These are phyloP conservation scores for Sander vitreus DNA, from an alignment of 2,113 vertebrate genomes.

Conservation along the genomic window DNA sequence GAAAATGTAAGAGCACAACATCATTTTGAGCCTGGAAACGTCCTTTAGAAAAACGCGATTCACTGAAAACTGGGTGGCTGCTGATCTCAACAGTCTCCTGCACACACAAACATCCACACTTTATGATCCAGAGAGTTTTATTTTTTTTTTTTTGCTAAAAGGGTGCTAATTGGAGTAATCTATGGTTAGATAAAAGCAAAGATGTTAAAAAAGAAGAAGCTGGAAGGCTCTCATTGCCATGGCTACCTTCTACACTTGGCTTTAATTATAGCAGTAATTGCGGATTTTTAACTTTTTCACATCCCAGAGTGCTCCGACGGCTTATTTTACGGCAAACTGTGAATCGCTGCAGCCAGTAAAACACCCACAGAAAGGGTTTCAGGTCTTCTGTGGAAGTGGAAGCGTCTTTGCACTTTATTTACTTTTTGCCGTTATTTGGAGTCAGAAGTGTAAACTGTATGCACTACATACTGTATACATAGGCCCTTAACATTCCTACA, in stretches of 20 bases:
- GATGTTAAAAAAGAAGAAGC: constrained; percentile 37
- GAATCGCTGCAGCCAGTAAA: neutral
- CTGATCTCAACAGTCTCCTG: neutral
- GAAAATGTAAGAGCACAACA: neutral
- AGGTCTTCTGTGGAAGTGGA: neutral
- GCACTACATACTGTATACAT: neutral
- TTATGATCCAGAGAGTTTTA: constrained; percentile 17
- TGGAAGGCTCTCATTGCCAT: constrained; percentile 61
- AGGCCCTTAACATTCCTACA: no score
- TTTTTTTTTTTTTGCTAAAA: constrained; percentile 28
- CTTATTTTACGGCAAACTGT: constrained; percentile 19
- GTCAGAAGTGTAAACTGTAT: neutral
- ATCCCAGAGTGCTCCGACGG: constrained; percentile 12
- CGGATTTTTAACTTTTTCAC: constrained; percentile 58
- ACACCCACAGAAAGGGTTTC: neutral
- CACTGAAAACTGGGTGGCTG: neutral
- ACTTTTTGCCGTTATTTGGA: neutral
- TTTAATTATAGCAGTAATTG: constrained; percentile 64
- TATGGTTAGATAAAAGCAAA: constrained; percentile 43
- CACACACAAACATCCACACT: constrained; percentile 25
- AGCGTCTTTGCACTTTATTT: neutral
- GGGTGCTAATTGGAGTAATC: constrained; percentile 68
- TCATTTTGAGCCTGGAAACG: neutral
- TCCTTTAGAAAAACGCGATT: neutral
- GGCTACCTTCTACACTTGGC: constrained; percentile 49